These are phyloP conservation scores for Trichosurus vulpecula DNA, from an alignment of 2,797 vertebrate genomes.

Conservation along the genomic window DNA sequence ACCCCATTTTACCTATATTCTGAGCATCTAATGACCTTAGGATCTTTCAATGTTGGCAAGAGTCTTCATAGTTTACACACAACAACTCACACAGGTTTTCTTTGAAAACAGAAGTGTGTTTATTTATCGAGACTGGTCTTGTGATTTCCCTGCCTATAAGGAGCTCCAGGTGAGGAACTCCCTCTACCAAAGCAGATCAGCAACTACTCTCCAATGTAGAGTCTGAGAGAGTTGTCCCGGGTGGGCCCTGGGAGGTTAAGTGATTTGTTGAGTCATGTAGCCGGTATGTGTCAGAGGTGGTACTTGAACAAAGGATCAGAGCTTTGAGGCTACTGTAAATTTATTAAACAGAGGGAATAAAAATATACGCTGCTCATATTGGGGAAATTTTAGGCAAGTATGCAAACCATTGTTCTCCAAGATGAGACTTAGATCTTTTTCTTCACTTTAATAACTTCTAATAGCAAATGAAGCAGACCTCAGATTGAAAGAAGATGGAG, in stretches of 20 bases:
- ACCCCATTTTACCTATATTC: not conserved
- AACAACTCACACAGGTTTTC: not conserved
- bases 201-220: not conserved
- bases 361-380: not conserved
- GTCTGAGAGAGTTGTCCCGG: not conserved
- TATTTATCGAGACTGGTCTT: not conserved
- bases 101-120: slow-evolving; percentile 4
- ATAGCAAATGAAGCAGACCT: not conserved
- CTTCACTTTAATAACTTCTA: not conserved
- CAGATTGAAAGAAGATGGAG: not conserved
- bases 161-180: not conserved
- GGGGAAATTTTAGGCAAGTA: not conserved
- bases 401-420: not conserved
- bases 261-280: not conserved
- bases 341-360: not conserved
- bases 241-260: not conserved
- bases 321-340: not conserved
- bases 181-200: not conserved
- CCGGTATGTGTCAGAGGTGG: not conserved
- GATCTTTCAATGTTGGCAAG: not conserved
- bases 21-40: not conserved
- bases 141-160: not conserved
- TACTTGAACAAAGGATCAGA: not conserved
- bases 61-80: not conserved
- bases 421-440: not conserved